phyloP scores from a whole-genome alignment of 2,888 invertebrate species.

The Craniophora ligustri region DNA sequence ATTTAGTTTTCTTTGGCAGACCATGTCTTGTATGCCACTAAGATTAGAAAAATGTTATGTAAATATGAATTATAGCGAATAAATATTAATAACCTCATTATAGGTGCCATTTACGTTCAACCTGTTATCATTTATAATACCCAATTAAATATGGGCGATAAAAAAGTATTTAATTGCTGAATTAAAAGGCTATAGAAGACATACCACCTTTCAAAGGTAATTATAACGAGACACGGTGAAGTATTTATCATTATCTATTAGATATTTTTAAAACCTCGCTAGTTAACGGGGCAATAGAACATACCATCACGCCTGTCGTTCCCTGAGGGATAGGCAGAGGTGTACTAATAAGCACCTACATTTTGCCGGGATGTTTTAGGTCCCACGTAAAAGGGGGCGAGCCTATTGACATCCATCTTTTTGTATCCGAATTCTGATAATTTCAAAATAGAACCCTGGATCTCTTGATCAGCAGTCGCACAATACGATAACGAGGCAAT shows the following conservation, averaged over 20 bases:
- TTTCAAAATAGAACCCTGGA: too few relatives aligned
- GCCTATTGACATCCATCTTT: too few relatives aligned
- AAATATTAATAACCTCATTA: slow-evolving; percentile 41
- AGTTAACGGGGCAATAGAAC: slow-evolving; percentile 13
- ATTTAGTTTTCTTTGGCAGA: too few relatives aligned
- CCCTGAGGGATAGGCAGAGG: too few relatives aligned
- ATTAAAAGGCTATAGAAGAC: slow-evolving; percentile 43
- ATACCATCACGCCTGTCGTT: too few relatives aligned
- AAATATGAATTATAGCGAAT: slow-evolving; percentile 21
- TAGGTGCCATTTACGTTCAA: slow-evolving; percentile 29
- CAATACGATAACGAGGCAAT: too few relatives aligned
- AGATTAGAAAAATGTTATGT: slow-evolving; percentile 1
- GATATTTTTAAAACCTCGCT: slow-evolving; percentile 8
- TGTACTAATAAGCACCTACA: too few relatives aligned
- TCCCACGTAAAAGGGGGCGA: too few relatives aligned
- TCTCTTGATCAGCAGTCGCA: too few relatives aligned
- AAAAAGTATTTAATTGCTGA: slow-evolving; percentile 42
- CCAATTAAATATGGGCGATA: slow-evolving; percentile 35
- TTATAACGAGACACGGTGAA: slow-evolving; percentile 21
- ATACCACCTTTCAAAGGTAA: slow-evolving; percentile 48
- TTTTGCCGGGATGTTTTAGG: too few relatives aligned
- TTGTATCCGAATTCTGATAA: too few relatives aligned
- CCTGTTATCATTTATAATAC: slow-evolving; percentile 46
- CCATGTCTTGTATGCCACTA: neutral
- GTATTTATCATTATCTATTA: slow-evolving; percentile 25